A percentile compares a stretch with the other conserved stretches of the same genome.
Conservation (phyloP, 2,797 vertebrate genomes). For the Etheostoma perlongum region DNA sequence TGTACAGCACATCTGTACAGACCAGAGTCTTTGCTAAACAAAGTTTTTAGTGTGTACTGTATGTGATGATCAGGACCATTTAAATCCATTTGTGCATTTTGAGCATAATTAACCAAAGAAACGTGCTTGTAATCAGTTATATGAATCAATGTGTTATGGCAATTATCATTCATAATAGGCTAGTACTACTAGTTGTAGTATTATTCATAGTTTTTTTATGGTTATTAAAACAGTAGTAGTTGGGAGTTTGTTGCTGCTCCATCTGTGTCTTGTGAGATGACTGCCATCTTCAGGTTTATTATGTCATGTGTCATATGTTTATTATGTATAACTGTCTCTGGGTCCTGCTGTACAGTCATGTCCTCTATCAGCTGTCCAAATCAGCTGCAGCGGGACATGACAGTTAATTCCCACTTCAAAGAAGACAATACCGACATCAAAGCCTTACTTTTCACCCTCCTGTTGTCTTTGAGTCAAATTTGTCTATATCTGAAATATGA, state of each 20-base stretch:
- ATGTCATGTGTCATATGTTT: neutral
- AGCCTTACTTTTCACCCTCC: neutral
- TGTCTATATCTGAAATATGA: too few species aligned
- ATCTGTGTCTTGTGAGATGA: constrained; percentile 24
- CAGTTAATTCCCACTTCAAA: neutral
- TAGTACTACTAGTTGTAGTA: neutral
- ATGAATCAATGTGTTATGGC: neutral
- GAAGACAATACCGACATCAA: neutral
- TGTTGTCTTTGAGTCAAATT: too few species aligned
- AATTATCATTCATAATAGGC: neutral
- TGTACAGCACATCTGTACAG: neutral
- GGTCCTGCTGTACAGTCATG: neutral
- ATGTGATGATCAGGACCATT: neutral
- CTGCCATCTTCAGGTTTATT: constrained; percentile 49
- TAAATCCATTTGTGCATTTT: neutral
- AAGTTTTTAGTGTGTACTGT: too few species aligned
- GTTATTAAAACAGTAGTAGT: neutral
- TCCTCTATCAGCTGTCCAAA: constrained; percentile 8
- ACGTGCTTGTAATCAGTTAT: neutral
- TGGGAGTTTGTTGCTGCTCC: neutral
- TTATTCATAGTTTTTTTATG: neutral
- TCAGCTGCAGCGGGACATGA: constrained; percentile 1
- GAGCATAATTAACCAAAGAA: neutral
- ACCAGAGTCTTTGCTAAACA: too few species aligned
- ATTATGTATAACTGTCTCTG: neutral